Base-by-base conservation (phyloP, 2,113 vertebrate genomes). In the Crotophaga sulcirostris region DNA sequence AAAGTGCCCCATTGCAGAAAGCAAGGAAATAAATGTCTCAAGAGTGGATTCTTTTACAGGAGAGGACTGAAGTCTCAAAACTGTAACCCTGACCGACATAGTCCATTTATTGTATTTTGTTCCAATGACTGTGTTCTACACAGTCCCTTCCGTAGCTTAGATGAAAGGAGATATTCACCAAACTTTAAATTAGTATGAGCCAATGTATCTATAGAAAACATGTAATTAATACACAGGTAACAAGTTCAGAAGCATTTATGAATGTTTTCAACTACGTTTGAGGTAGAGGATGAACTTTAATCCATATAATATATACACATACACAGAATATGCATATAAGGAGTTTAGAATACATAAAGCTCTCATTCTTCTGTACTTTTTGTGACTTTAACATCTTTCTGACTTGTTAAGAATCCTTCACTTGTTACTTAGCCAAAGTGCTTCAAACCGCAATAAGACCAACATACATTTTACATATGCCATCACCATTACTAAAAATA, bases 1-100 rank as follows among this genome's bases (percentile, higher is more conserved):
- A 76, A 73, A 28, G 31, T 44, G 77, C 20, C 15, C 17, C 33
- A 40, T 4, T 62, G 28, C 21, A 62, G 28, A 69, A 84, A 63
- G 4, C 69, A 51, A 84, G 31, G n/a, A 76, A 60, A 2, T 2
- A 63, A 33, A 38, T 6, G 5, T 73, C 64, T 79, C 1, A 0
- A 84, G 28, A 80, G 19, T 6, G 49, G 31, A n/a, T 74, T 77
- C 55, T 70, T 16, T 29, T 9, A 66, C 9, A 64, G 16, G 11
- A 69, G 6, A 78, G 28, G 18, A 24, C 24, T 45, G 31, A 84
- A 20, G 12, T 76, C 40, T 89, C 67, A 55, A 80, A 89, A 69
- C 12, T 31, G 7, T 42, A 88, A 55, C 15, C 8, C 26, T 24
- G 73, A 38, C 9, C 8, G 75, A 38, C 3, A 47, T 5, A 1